A percentile compares a stretch with the other conserved stretches of the same genome.
These are phyloP conservation scores for honey bee (Apis mellifera) DNA, from an alignment of 1,140 invertebrate species.

Conservation along the genomic window Amel_HAv3.1 CM009940.2:3447501-3448000, in stretches of 20 bases:
- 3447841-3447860: too few relatives aligned
- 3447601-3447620: not conserved
- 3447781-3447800: not conserved
- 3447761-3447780: not conserved
- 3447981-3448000: too few relatives aligned
- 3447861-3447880: too few relatives aligned
- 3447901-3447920: too few relatives aligned
- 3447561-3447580: constrained; percentile 1
- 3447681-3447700: constrained; percentile 41
- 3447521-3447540: not conserved
- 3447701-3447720: constrained; percentile 26
- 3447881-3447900: too few relatives aligned
- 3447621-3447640: constrained; percentile 5
- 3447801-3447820: too few relatives aligned
- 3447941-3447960: too few relatives aligned
- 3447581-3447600: not conserved
- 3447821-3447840: not conserved
- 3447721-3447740: constrained; percentile 12
- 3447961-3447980: too few relatives aligned
- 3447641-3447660: constrained; percentile 29
- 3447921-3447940: too few relatives aligned
- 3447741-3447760: constrained; percentile 1
- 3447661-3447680: constrained; percentile 34
- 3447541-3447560: not conserved
- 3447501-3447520: not conserved